Percentiles rank a stretch among this genome's conserved stretches.
Evolutionary conservation across 2,888 invertebrate species (phyloP).

Genomic region (Andrena flavipes): DNA sequence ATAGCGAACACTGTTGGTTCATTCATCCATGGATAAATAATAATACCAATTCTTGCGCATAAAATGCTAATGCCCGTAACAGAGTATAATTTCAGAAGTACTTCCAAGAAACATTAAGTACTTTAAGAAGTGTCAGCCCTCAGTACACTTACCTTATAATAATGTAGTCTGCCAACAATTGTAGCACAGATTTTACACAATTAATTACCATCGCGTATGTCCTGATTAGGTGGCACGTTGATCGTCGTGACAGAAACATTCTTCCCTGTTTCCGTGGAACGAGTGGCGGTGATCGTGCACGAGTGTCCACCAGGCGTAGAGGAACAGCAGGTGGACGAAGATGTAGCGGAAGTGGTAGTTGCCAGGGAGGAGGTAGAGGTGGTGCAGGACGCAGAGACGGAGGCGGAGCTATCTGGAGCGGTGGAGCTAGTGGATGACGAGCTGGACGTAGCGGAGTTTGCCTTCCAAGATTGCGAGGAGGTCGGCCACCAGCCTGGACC

Average conservation of each 20-base stretch:
- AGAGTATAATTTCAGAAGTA: background rate
- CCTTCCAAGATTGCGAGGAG: constrained; percentile 80
- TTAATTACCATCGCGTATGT: constrained; percentile 86
- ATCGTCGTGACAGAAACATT: constrained; percentile 94
- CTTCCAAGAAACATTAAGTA: background rate
- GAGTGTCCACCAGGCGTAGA: constrained; percentile 79
- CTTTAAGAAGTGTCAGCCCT: background rate
- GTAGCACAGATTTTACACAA: background rate
- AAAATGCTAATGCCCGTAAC: no score
- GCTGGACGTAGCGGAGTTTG: constrained; percentile 57
- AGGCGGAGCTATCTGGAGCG: constrained; percentile 78
- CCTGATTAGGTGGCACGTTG: constrained; percentile 88
- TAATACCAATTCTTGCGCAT: no score
- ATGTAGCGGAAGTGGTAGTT: constrained; percentile 77
- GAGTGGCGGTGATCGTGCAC: constrained; percentile 86
- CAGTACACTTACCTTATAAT: background rate
- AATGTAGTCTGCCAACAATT: no score
- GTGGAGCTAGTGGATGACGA: constrained; percentile 58
- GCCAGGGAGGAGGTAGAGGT: constrained; percentile 60
- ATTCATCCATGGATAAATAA: no score
- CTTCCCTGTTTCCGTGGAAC: constrained; percentile 84
- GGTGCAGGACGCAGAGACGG: constrained; percentile 71
- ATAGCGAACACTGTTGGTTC: no score
- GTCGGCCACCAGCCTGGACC: constrained; percentile 80
- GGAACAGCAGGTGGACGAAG: constrained; percentile 68